Base-by-base conservation (phyloP, 2,797 vertebrate genomes). In the Crenuchus spilurus region DNA sequence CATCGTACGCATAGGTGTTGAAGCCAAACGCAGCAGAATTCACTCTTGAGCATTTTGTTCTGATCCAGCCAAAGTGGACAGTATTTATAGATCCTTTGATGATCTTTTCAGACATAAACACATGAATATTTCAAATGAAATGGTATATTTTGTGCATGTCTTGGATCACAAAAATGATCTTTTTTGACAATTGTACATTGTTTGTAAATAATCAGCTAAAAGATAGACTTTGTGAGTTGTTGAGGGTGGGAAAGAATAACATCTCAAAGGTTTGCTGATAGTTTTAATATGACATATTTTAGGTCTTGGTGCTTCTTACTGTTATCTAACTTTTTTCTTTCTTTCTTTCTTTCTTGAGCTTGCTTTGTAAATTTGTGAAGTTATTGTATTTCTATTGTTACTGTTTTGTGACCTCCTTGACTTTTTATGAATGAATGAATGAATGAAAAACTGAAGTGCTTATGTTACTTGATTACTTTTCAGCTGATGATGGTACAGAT, bases 201-300 rank as follows among this genome's bases (percentile, higher is more conserved):
- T 90, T 64, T 94, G 93, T 94, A 93, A 92, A 94, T 94, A 93
- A 77, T 88, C 82, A 89, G 84, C 88, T 90, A 81, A 88, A 87
- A 87, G 84, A 84, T 90, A 88, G 86, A 88, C 81, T 85, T 84
- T 75, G 76, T 87, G 80, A 77, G 69, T 80, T 82, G 82, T 77
- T 81, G 79, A 72, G 81, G 81, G 74, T 81, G 83, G 78, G 77
- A 67, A 80, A 82, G 80, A 81, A 83, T 78, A 83, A 80, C 83
- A 79, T 80, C 74, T 84, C 73, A 83, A 75, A 76, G 82, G 79
- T 86, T 88, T 85, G 83, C 69, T 84, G 79, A 82, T 85, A 72
- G 77, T 85, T 89, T 88, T 85, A 86, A 78, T 85, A 83, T 84
- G 80, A 67, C 79, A 76, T 81, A 80, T 86, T 84, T 82, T 79